phyloP scores from a whole-genome alignment of 2,797 vertebrate species.

The Pangasius krempfi region DNA sequence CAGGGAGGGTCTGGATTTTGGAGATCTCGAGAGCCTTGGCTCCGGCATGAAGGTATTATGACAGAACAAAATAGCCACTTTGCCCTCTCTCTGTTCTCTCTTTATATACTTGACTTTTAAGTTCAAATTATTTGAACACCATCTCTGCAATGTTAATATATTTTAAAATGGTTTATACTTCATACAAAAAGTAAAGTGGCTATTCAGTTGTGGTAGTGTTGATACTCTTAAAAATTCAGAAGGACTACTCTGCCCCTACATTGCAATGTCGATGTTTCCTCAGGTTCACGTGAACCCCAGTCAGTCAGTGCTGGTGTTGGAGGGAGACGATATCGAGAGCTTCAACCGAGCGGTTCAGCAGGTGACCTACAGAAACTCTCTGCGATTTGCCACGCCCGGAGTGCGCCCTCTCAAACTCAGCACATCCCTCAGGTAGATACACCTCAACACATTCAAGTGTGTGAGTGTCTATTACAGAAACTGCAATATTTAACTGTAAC shows the following conservation, averaged over 20 bases:
- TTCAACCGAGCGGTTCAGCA: conserved; percentile 98
- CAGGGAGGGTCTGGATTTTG: conserved; percentile 97
- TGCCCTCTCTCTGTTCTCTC: neutral
- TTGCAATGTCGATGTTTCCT: conserved; percentile 35
- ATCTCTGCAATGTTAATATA: neutral
- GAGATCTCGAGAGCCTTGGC: conserved; percentile 96
- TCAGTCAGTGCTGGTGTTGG: conserved; percentile 93
- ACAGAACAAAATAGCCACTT: neutral
- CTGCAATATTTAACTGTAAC: no score
- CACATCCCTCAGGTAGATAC: conserved; percentile 87
- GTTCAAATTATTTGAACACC: neutral
- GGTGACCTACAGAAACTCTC: conserved; percentile 96
- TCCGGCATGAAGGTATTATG: conserved; percentile 96
- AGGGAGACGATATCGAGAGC: conserved; percentile 95
- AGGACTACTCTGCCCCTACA: neutral
- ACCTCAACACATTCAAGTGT: neutral
- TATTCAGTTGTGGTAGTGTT: neutral
- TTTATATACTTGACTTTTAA: neutral
- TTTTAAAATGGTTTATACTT: neutral
- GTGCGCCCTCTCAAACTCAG: conserved; percentile 92
- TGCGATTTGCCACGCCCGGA: conserved; percentile 94
- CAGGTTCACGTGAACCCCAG: conserved; percentile 98
- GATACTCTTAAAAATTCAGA: neutral
- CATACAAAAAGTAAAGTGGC: neutral
- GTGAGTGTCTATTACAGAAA: neutral